phyloP scores from a whole-genome alignment of 2,113 vertebrate genomes.

The Porphyrio hochstetteri region DNA sequence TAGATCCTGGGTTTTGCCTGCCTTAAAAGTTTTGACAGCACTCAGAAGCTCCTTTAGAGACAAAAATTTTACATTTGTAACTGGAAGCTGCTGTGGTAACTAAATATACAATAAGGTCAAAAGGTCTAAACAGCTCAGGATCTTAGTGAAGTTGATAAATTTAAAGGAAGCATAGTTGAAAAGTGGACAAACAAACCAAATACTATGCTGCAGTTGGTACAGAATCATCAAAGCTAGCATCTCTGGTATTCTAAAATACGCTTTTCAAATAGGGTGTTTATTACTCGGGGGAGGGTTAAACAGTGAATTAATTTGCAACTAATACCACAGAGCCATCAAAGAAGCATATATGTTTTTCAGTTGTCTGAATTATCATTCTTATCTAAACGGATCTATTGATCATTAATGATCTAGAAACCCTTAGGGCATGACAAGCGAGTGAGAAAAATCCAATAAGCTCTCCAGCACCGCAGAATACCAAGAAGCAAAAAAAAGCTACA shows the following conservation, averaged over 20 bases:
- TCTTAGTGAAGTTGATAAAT: neutral
- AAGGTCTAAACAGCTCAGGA: neutral
- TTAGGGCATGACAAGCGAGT: constrained; percentile 12
- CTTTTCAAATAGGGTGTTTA: neutral
- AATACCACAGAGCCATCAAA: neutral
- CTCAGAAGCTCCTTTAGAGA: neutral
- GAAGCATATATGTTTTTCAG: constrained; percentile 40
- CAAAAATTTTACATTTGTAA: neutral
- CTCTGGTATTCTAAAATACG: neutral
- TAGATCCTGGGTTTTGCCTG: neutral
- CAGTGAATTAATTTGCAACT: neutral
- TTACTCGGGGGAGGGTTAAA: neutral
- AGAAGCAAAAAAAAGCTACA: neutral
- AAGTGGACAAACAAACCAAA: neutral
- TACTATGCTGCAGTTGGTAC: neutral
- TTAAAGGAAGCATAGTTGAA: neutral
- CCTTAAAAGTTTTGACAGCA: neutral
- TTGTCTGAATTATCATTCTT: constrained; percentile 61
- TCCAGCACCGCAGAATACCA: constrained; percentile 44
- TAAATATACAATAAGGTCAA: neutral
- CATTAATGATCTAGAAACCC: constrained; percentile 64
- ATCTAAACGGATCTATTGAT: constrained; percentile 59
- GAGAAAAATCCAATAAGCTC: constrained; percentile 50
- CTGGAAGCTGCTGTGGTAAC: neutral
- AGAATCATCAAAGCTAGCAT: neutral